A percentile compares a stretch with the other conserved stretches of the same genome.
Evolutionary conservation across 2,797 vertebrate species (phyloP).

Genomic region (Coracias cyanogaster): DNA sequence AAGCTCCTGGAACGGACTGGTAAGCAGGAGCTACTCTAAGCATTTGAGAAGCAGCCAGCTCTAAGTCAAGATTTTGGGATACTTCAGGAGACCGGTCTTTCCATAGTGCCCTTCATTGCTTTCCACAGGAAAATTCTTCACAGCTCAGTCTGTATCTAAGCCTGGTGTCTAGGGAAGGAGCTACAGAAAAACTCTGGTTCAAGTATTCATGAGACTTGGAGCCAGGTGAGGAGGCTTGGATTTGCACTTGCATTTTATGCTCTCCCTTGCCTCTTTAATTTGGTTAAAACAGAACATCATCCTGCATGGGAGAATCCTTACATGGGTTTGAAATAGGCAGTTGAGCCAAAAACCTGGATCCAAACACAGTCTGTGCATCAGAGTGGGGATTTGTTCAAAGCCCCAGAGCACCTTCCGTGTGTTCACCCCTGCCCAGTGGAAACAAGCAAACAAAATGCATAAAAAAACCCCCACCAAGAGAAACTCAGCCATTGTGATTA

Average conservation of each 20-base stretch:
- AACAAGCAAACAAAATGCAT: background rate
- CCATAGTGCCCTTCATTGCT: background rate
- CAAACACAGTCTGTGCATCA: background rate
- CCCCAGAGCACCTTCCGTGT: background rate
- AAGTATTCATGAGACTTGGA: background rate
- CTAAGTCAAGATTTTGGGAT: background rate
- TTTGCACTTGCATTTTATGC: background rate
- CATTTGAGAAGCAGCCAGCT: background rate
- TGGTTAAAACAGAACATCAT: background rate
- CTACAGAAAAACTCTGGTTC: background rate
- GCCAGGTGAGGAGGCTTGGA: background rate
- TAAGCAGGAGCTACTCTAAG: background rate
- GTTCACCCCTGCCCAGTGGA: background rate
- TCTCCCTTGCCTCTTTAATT: background rate
- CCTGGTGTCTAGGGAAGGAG: background rate
- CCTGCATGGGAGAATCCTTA: background rate
- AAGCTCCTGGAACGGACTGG: background rate
- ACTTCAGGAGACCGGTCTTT: background rate
- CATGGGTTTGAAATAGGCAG: background rate
- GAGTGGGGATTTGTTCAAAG: background rate
- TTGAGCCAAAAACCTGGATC: background rate
- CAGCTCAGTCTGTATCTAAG: background rate
- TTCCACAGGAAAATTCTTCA: background rate
- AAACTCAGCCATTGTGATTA: background rate
- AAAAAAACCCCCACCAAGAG: background rate